These are phyloP conservation scores for Colletes latitarsis DNA, from an alignment of 1,140 invertebrate genomes.

Conservation along the genomic window DNA sequence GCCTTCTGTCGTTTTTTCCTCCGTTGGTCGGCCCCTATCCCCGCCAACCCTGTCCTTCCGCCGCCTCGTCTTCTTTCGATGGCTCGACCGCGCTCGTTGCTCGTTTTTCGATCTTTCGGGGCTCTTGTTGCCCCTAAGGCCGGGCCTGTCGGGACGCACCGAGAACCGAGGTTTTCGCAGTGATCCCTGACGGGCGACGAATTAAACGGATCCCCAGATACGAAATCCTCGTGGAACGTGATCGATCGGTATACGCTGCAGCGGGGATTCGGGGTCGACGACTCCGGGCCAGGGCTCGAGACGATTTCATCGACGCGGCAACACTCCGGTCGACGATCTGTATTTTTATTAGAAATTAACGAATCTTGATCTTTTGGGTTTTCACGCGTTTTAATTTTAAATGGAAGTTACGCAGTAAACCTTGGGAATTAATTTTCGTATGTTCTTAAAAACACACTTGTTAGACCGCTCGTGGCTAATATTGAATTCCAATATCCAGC, in stretches of 20 bases:
- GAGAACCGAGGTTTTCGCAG: slow-evolving; percentile 13
- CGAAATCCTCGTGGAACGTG: slow-evolving; percentile 20
- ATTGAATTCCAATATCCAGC: too few relatives aligned
- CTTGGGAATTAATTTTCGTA: too few relatives aligned
- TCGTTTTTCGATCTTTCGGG: slow-evolving; percentile 26
- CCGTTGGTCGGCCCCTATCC: neutral
- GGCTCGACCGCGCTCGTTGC: neutral
- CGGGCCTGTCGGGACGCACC: neutral
- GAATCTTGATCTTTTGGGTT: too few relatives aligned
- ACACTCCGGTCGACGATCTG: slow-evolving; percentile 13
- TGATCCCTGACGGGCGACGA: slow-evolving; percentile 8
- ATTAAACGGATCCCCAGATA: slow-evolving; percentile 16
- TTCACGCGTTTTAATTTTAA: too few relatives aligned
- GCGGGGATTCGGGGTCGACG: slow-evolving; percentile 18
- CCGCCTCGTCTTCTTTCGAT: slow-evolving; percentile 33
- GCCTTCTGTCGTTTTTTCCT: neutral
- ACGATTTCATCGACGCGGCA: neutral
- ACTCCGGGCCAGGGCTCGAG: neutral
- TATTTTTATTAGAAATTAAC: neutral
- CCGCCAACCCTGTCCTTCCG: neutral
- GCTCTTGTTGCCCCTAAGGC: neutral
- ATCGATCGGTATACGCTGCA: slow-evolving; percentile 35
- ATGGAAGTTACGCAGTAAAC: too few relatives aligned
- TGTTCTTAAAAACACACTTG: too few relatives aligned
- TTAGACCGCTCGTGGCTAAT: too few relatives aligned